Base-by-base conservation (phyloP, 2,797 vertebrate species). In the Heterohyrax brucei region DNA sequence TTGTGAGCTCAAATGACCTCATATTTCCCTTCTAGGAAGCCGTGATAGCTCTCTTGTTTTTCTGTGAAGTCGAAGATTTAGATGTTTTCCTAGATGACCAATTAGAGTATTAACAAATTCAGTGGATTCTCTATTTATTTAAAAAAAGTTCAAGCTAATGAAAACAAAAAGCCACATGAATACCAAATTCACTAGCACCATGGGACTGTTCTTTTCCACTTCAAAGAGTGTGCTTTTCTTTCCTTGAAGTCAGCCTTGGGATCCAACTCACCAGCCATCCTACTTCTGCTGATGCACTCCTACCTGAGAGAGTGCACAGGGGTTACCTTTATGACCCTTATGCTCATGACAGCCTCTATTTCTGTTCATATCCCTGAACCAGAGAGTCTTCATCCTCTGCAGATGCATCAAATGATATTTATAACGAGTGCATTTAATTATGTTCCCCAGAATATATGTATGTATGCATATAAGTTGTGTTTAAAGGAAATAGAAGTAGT, bases 401-500 rank as follows among this genome's bases (percentile, higher is more conserved):
- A 95, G 30, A 93, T 68, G 73, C 22, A 89, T 59, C 39, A 75
- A 61, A n/a, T 21, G 33, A 13, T 70, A 79, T 80, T 68, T 89
- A 16, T 72, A 73, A 39, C 24, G 64, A 93, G 68, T 62, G 33
- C 12, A 59, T 16, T 39, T 39, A 56, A 73, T 86, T 56, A 87
- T 30, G 26, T 59, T 84, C 59, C 72, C 77, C 3, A 48, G 66
- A 72, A 78, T 64, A 28, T 18, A 16, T 56, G 18, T 56, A 16
- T 77, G 50, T 61, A 13, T 21, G 30, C 33, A 26, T 93, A 19
- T 50, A 56, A 56, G 4, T 86, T 96, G 22, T 84, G 10, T 92
- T 94, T 92, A 93, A 91, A 94, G 81, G 76, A 87, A 81, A 56
- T 13, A 77, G 61, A 94, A 73, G 7, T 83, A 50, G n/a, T 89